Percentiles rank a stretch among this genome's conserved stretches.
phyloP scores from a whole-genome alignment of 2,113 vertebrate genomes.

The Sapajus apella region DNA sequence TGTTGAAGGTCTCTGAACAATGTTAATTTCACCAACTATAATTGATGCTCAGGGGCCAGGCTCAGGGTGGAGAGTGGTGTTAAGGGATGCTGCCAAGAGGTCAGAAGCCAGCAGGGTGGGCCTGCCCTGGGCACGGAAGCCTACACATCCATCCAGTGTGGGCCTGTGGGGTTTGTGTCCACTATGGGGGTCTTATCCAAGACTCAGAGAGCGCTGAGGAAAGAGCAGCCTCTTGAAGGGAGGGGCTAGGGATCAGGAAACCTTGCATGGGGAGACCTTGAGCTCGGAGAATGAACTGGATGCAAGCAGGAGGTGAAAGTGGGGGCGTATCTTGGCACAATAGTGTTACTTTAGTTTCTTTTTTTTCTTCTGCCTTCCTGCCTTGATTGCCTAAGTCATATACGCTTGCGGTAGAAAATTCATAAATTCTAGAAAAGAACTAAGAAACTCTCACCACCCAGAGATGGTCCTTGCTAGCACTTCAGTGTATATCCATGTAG shows the following conservation, averaged over 20 bases:
- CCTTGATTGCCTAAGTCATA: not conserved
- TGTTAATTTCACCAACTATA: not conserved
- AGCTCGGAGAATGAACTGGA: not conserved
- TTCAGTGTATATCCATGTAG: not conserved
- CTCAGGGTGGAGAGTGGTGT: too few species aligned
- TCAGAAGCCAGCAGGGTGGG: not conserved
- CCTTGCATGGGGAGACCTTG: fast-evolving
- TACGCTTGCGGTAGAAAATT: not conserved
- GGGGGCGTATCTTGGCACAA: not conserved
- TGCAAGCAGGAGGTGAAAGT: not conserved
- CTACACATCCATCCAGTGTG: too few species aligned
- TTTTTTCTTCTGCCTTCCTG: not conserved
- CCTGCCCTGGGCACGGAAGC: too few species aligned
- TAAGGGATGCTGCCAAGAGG: not conserved
- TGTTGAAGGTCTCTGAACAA: not conserved
- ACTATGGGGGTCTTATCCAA: fast-evolving
- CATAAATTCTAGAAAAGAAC: slow-evolving; percentile 37
- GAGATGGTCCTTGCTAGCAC: not conserved
- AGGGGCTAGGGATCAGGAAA: not conserved
- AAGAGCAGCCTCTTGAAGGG: not conserved
- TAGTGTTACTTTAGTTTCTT: not conserved
- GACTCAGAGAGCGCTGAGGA: not conserved
- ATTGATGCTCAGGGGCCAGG: not conserved
- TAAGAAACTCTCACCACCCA: not conserved
- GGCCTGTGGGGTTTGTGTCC: fast-evolving